These are phyloP conservation scores for Rousettus madagascariensis DNA, from an alignment of 2,797 vertebrate genomes.

Conservation along the genomic window DNA sequence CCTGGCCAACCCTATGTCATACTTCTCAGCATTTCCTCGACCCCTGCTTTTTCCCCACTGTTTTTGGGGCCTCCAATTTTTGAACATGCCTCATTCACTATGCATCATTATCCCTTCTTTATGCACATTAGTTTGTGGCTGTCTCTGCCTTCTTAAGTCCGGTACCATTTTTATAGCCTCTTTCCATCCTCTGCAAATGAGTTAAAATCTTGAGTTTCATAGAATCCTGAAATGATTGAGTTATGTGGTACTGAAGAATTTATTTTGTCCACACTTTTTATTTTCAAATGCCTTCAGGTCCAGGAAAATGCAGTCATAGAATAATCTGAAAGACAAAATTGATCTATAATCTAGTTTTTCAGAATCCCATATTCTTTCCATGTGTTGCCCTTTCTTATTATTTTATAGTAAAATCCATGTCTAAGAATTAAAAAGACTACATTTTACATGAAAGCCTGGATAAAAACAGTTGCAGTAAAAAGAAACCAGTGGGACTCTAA, in stretches of 20 bases:
- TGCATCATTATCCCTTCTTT: neutral
- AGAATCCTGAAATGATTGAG: neutral
- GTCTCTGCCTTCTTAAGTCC: neutral
- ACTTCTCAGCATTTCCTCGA: neutral
- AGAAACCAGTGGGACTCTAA: neutral
- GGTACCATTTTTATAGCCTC: neutral
- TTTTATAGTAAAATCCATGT: neutral
- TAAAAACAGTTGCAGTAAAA: neutral
- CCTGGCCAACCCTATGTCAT: neutral
- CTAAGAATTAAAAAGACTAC: neutral
- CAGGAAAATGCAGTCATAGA: neutral
- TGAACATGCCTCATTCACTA: neutral
- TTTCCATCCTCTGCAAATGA: neutral
- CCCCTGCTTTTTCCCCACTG: neutral
- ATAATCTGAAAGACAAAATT: neutral
- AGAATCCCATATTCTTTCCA: neutral
- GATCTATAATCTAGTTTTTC: neutral
- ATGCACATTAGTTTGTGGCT: neutral
- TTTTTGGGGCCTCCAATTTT: neutral
- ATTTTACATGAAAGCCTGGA: neutral
- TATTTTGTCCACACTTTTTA: neutral
- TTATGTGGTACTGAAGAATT: neutral
- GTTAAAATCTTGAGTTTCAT: neutral
- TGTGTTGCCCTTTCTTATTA: neutral
- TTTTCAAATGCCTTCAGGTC: neutral